A percentile compares a stretch with the other conserved stretches of the same genome.
Evolutionary conservation across 2,797 vertebrate genomes (phyloP).

Genomic region (Anabacerthia variegaticeps): DNA sequence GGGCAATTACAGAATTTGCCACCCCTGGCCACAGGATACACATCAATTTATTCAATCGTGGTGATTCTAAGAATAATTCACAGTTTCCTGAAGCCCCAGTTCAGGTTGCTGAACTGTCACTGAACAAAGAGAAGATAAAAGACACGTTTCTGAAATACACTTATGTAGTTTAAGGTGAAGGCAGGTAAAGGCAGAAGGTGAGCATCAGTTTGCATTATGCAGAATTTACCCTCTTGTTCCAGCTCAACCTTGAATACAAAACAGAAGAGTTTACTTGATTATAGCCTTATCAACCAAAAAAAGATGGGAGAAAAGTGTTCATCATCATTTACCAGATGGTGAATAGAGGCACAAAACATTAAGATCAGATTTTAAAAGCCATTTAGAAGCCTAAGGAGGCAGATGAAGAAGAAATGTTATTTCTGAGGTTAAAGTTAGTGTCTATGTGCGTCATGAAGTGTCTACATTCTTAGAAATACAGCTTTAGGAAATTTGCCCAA

Average conservation of each 20-base stretch:
- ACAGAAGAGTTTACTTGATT: background rate
- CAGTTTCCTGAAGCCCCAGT: background rate
- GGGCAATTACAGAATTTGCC: background rate
- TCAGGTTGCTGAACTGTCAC: background rate
- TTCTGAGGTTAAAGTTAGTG: constrained; percentile 1
- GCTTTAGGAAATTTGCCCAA: background rate
- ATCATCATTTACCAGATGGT: constrained; percentile 12
- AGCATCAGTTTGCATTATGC: background rate
- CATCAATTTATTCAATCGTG: background rate
- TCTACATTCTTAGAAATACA: background rate
- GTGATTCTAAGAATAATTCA: background rate
- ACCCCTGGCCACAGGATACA: background rate
- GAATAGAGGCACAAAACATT: background rate
- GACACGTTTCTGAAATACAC: background rate
- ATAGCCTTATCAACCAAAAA: background rate
- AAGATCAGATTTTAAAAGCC: constrained; percentile 5
- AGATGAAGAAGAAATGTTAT: background rate
- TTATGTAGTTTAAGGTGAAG: background rate
- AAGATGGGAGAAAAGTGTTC: background rate
- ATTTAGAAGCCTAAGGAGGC: background rate
- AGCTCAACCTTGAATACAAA: constrained; percentile 3
- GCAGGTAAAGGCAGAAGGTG: background rate
- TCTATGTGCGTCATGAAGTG: rapidly evolving
- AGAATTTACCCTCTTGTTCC: background rate
- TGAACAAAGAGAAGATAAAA: background rate